Percentiles rank a stretch among this genome's conserved stretches.
Conservation (phyloP, 2,888 invertebrate genomes). For the Furcula furcula region DNA sequence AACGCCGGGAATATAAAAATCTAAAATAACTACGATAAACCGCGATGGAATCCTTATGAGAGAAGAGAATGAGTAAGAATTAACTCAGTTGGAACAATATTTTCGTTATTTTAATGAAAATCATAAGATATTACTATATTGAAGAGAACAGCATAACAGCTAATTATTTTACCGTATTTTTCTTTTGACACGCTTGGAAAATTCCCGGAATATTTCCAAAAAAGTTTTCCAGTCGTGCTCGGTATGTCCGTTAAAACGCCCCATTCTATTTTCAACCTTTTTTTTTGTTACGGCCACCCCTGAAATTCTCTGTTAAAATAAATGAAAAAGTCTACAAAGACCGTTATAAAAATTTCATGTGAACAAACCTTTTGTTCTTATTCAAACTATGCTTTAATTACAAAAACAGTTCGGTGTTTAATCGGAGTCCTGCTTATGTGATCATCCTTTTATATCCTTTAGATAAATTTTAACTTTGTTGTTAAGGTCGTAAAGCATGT, state of each 20-base stretch:
- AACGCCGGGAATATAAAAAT: too few species aligned
- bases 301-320: constrained; percentile 7
- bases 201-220: neutral
- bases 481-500: neutral
- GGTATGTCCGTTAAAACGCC: neutral
- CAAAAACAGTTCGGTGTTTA: constrained; percentile 33
- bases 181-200: too few species aligned
- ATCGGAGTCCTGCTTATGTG: constrained; percentile 6
- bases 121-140: too few species aligned
- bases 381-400: constrained; percentile 39
- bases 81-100: too few species aligned
- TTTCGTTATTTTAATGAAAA: too few species aligned
- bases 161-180: too few species aligned
- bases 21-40: too few species aligned
- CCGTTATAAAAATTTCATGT: constrained; percentile 8
- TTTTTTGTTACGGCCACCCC: constrained; percentile 2
- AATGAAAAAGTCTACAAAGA: constrained; percentile 14
- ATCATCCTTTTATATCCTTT: neutral
- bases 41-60: too few species aligned
- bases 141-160: too few species aligned
- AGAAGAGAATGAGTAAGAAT: too few species aligned
- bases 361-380: constrained; percentile 33
- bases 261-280: neutral
- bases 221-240: neutral
- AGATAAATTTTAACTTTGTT: constrained; percentile 7